Conservation (phyloP, 2,113 vertebrate genomes). For the Cisticola juncidis region DNA sequence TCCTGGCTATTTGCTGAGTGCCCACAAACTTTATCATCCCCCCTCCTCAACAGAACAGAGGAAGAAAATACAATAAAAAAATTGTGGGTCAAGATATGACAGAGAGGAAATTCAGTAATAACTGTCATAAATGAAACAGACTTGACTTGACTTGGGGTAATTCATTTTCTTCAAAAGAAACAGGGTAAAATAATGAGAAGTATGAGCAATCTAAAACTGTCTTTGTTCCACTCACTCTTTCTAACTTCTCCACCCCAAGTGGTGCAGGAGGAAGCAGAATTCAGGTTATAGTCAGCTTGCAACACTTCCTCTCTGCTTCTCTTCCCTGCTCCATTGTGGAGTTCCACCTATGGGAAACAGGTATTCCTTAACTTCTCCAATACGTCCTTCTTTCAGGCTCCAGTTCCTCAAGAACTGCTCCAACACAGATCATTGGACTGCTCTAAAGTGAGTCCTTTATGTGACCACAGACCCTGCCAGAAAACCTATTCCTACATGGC, state of each 20-base stretch:
- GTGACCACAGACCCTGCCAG: not conserved
- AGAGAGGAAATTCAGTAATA: not conserved
- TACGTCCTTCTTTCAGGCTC: not conserved
- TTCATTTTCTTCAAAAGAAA: not conserved
- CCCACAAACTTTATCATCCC: not conserved
- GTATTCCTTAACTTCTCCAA: not conserved
- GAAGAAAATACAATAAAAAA: not conserved
- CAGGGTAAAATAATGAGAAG: not conserved
- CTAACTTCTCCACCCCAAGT: not conserved
- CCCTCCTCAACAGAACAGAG: not conserved
- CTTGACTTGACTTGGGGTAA: rapidly evolving
- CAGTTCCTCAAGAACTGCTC: not conserved
- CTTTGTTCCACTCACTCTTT: not conserved
- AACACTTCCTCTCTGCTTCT: not conserved
- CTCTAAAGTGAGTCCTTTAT: not conserved
- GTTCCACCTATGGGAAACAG: not conserved
- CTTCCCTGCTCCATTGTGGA: not conserved
- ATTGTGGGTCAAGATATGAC: not conserved
- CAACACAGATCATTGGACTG: not conserved
- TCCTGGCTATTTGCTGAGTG: rapidly evolving
- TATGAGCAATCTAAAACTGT: not conserved
- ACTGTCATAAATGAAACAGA: not conserved
- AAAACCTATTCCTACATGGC: not conserved
- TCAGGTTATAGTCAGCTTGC: not conserved
- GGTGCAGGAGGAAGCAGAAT: not conserved